Conservation (phyloP, 2,888 invertebrate genomes). For the Salpingus planirostris region DNA sequence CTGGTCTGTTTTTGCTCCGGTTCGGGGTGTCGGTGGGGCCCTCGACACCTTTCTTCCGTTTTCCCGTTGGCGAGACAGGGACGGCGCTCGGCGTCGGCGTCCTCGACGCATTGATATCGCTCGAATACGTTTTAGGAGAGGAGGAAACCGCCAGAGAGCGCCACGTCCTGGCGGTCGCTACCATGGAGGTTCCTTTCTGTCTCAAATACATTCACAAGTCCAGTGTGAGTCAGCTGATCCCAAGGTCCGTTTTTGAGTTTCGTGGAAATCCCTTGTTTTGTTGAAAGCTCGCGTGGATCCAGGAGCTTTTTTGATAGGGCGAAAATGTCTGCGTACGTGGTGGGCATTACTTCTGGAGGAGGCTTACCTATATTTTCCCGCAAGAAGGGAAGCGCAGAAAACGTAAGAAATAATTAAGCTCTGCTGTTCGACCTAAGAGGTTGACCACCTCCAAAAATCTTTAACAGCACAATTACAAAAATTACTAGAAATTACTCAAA, state of each 20-base stretch:
- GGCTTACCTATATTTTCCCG: conserved; percentile 83
- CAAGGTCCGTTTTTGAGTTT: too few species aligned
- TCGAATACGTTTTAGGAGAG: too few species aligned
- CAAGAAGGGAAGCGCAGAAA: conserved; percentile 71
- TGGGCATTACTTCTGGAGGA: conserved; percentile 76
- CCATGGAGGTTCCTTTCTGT: too few species aligned
- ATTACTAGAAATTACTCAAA: not conserved
- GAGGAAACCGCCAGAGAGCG: too few species aligned
- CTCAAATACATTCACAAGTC: too few species aligned
- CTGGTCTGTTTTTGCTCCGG: conserved; percentile 8
- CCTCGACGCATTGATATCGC: conserved; percentile 9
- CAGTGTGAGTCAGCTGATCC: too few species aligned
- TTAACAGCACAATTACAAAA: not conserved
- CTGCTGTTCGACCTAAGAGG: not conserved
- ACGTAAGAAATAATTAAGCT: conserved; percentile 46
- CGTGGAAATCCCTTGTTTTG: too few species aligned
- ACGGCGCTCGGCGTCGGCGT: conserved; percentile 5
- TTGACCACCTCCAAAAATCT: not conserved
- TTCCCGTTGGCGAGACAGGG: conserved; percentile 10
- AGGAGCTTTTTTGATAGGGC: too few species aligned
- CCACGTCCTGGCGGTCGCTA: too few species aligned
- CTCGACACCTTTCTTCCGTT: conserved; percentile 8
- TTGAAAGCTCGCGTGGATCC: too few species aligned
- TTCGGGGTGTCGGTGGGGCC: conserved; percentile 6
- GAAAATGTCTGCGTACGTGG: conserved; percentile 67